Percentiles rank a stretch among this genome's conserved stretches.
Evolutionary conservation across 2,888 invertebrate genomes (phyloP).

Genomic region (Labia minor): DNA sequence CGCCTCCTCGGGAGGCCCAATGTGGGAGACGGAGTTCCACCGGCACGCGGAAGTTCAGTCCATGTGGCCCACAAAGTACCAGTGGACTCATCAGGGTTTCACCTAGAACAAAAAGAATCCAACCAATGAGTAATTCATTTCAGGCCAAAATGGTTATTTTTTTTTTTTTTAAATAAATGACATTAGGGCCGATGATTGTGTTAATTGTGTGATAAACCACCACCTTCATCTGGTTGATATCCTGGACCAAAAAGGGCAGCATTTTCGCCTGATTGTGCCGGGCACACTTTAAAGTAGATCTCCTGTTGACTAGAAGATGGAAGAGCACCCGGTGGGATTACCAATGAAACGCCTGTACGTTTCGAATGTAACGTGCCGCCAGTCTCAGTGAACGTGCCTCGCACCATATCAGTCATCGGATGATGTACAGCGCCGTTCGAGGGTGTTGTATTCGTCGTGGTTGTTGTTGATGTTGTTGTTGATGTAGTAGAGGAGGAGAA

Average conservation of each 20-base stretch:
- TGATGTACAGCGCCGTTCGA: constrained; percentile 42
- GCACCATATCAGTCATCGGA: constrained; percentile 38
- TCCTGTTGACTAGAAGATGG: constrained; percentile 73
- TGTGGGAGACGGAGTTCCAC: constrained; percentile 87
- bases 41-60: constrained; percentile 76
- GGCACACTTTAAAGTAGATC: constrained; percentile 72
- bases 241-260: neutral
- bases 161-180: neutral
- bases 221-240: neutral
- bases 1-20: constrained; percentile 35
- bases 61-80: constrained; percentile 93
- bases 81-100: constrained; percentile 88
- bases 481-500: neutral
- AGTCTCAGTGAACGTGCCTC: constrained; percentile 55
- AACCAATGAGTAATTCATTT: constrained; percentile 15
- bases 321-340: constrained; percentile 81
- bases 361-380: constrained; percentile 77
- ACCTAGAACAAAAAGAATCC: constrained; percentile 48
- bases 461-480: neutral
- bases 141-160: neutral
- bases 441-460: constrained; percentile 16
- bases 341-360: constrained; percentile 81
- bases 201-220: neutral
- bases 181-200: neutral
- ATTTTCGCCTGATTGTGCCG: neutral